phyloP scores from a whole-genome alignment of 2,113 vertebrate genomes.

The Drymodes brunneopygia region DNA sequence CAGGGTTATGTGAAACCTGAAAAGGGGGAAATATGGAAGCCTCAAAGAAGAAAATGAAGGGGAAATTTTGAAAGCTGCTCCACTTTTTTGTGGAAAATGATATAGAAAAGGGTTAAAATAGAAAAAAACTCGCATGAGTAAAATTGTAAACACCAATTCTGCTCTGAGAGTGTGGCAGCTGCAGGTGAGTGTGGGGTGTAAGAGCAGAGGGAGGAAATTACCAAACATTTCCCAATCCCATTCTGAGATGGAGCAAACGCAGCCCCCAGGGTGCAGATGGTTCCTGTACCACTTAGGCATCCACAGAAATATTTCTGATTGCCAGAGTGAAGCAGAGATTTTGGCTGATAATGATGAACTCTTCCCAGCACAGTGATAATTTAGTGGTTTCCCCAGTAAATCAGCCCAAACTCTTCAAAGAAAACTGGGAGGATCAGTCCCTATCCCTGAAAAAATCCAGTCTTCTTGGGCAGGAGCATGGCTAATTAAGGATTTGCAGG shows the following conservation, averaged over 20 bases:
- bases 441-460: neutral
- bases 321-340: neutral
- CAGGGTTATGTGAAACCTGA: neutral
- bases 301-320: slow-evolving; percentile 29
- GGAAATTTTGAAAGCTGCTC: neutral
- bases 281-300: slow-evolving; percentile 20
- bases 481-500: neutral
- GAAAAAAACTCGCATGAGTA: neutral
- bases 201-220: slow-evolving; percentile 14
- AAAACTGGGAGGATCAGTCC: neutral
- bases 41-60: neutral
- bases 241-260: neutral
- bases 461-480: neutral
- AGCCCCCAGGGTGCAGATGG: slow-evolving; percentile 13
- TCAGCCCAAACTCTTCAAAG: neutral
- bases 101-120: neutral
- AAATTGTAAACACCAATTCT: neutral
- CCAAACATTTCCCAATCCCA: neutral
- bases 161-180: fast-evolving
- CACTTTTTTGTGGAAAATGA: neutral
- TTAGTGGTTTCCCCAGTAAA: neutral
- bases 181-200: neutral
- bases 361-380: neutral
- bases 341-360: neutral
- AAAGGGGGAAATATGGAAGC: neutral